Percentiles rank a stretch among this genome's conserved stretches.
These are phyloP conservation scores for Pteropus alecto DNA, from an alignment of 2,113 vertebrate genomes.

Conservation along the genomic window DNA sequence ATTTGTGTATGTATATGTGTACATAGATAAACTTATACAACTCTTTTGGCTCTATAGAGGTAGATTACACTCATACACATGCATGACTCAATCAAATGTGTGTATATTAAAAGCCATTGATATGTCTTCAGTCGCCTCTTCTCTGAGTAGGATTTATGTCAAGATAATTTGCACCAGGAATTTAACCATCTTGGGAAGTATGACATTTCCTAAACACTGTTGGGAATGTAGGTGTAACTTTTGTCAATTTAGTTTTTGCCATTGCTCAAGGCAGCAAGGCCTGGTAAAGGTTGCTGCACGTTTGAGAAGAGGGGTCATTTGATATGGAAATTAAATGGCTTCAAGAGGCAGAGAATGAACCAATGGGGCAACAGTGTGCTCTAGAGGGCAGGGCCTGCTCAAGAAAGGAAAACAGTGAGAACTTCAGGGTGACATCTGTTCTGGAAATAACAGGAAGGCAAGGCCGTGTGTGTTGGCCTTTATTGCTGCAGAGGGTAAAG, in stretches of 20 bases:
- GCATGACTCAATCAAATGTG: background rate
- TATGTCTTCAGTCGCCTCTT: background rate
- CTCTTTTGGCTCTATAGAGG: background rate
- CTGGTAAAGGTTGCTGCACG: background rate
- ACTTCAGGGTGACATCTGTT: background rate
- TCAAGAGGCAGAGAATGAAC: background rate
- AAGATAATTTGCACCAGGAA: background rate
- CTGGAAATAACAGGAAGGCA: background rate
- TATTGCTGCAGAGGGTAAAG: background rate
- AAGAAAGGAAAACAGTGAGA: background rate
- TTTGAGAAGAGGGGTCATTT: background rate
- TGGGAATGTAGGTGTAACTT: background rate
- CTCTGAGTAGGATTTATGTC: background rate
- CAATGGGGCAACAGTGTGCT: accelerated
- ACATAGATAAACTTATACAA: background rate
- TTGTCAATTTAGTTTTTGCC: background rate
- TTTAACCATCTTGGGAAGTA: background rate
- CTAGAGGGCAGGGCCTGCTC: background rate
- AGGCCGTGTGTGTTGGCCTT: background rate
- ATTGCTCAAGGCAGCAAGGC: background rate
- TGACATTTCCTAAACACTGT: background rate
- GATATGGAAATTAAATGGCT: background rate
- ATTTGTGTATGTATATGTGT: constrained; percentile 13
- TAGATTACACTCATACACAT: background rate
- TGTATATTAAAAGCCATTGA: background rate